Conservation (phyloP, 2,113 vertebrate species). For the Capricornis sumatraensis region DNA sequence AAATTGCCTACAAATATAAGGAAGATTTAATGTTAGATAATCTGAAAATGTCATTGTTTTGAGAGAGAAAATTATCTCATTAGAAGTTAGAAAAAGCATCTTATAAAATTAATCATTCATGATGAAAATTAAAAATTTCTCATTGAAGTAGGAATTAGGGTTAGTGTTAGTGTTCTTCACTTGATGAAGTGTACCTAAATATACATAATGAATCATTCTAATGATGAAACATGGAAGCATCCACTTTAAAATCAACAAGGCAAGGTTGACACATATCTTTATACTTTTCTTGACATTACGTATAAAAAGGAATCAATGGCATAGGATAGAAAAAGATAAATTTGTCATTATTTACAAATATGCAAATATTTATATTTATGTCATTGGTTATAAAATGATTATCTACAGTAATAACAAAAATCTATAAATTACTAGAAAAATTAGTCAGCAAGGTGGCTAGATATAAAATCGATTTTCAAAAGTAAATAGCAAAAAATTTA, state of each 20-base stretch:
- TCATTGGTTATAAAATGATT: neutral
- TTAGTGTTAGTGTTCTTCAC: neutral
- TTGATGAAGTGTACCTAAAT: neutral
- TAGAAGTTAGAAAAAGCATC: neutral
- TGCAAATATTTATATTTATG: neutral
- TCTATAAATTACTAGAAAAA: neutral
- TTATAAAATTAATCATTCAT: neutral
- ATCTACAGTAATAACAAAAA: neutral
- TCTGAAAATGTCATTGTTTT: neutral
- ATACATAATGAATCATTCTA: neutral
- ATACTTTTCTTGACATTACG: neutral
- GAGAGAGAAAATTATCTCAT: neutral
- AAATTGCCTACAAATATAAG: neutral
- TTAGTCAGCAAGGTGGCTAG: neutral
- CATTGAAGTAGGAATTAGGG: neutral
- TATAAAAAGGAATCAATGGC: neutral
- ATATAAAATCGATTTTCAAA: neutral
- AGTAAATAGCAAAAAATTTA: neutral
- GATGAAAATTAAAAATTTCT: neutral
- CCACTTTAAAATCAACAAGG: neutral
- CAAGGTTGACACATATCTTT: too few relatives aligned
- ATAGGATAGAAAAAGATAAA: neutral
- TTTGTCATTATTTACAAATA: neutral
- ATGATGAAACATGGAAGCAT: neutral
- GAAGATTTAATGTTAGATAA: neutral